Evolutionary conservation across 2,888 invertebrate genomes (phyloP), one percentile per base, ranked within the genome.

Genomic region (Molanna angustata): DNA sequence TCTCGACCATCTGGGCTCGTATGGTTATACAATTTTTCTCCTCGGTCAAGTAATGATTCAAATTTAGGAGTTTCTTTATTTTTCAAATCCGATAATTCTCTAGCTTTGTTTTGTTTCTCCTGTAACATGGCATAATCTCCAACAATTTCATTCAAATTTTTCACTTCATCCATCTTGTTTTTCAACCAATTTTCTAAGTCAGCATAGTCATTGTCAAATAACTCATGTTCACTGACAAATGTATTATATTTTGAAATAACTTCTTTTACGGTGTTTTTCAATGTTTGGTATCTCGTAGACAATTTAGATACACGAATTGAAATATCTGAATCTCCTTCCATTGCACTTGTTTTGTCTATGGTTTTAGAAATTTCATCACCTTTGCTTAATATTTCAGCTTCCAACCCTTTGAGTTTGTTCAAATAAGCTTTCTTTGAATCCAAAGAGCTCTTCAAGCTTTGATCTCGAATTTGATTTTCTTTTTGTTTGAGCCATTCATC

Each of bases 1-100:
- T 96, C 96, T 62, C 96, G 82, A 2, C 96, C 96, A 65, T 96
- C 94, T 1, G 95, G 94, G 43, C 94, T 93, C 0, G 96, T 96
- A 64, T 94, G 94, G 0, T 88, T 84, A 64, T 95, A 96, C 0
- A 97, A 73, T 68, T 90, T 92, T 71, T 97, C 96, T 1, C 95
- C 95, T 22, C 88, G 80, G 64, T 93, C 93, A 9, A 94, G 80
- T 3, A 94, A 80, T 40, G 86, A 83, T 67, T 94, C 94, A 66
- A 95, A 91, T 31, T 80, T 79, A 0, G 85, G 83, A 32, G 86
- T 86, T 66, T 91, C 89, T 61, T 85, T 86, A 17, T 89, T 89
- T 60, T 88, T 83, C 4, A 83, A 81, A 62, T 94, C 93, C 11
- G 86, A 83, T 51, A 95, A 78, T 62, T 88, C 85, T 47, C 88